A percentile compares a stretch with the other conserved stretches of the same genome.
phyloP scores from a whole-genome alignment of 2,797 vertebrate genomes.

The Channallabes apus region DNA sequence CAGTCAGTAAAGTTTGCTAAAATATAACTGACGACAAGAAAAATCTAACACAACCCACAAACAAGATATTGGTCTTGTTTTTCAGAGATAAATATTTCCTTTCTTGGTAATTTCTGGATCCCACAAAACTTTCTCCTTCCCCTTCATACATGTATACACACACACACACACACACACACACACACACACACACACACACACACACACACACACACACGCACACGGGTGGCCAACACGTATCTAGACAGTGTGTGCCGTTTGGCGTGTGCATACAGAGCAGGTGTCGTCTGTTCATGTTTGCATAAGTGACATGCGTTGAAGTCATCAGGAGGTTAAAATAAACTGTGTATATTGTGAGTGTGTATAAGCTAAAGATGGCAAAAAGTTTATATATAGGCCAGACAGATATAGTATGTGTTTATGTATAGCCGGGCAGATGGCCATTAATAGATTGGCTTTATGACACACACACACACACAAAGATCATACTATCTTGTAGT shows the following conservation, averaged over 20 bases:
- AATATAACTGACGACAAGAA: background rate
- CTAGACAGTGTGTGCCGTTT: background rate
- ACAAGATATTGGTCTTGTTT: background rate
- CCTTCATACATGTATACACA: conserved; percentile 11
- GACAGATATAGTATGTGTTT: background rate
- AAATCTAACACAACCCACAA: background rate
- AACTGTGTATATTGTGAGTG: conserved; percentile 51
- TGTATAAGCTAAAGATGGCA: conserved; percentile 51
- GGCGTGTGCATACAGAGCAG: conserved; percentile 44
- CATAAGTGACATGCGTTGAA: conserved; percentile 60
- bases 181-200: conserved; percentile 27
- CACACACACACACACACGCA: conserved; percentile 24
- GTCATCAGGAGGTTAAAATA: conserved; percentile 60
- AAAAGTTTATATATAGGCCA: conserved; percentile 58
- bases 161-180: conserved; percentile 23
- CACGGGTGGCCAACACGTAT: conserved; percentile 30
- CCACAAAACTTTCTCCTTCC: background rate
- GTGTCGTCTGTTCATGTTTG: conserved; percentile 62
- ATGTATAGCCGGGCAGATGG: conserved; percentile 60
- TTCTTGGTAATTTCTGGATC: background rate
- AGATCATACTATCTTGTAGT: background rate
- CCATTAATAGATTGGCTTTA: conserved; percentile 54
- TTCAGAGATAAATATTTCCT: background rate
- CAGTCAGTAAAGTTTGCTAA: background rate
- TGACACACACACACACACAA: conserved; percentile 39